Evolutionary conservation across 2,888 invertebrate genomes (phyloP).

Genomic region (Ichneumoninae sp.): DNA sequence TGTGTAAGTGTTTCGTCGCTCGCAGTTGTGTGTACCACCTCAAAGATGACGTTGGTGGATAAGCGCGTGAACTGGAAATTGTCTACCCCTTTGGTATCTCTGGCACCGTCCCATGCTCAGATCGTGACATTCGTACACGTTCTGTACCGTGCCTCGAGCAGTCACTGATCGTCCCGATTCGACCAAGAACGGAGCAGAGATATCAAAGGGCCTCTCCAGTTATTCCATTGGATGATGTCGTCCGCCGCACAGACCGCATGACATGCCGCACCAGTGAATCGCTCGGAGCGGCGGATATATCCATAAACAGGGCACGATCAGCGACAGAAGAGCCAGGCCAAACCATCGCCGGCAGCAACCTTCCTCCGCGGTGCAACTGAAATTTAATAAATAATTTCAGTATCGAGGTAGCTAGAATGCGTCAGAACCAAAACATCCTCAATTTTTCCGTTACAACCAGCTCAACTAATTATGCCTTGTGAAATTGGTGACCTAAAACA

Average conservation of each 20-base stretch:
- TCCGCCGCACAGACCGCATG: slow-evolving; percentile 93
- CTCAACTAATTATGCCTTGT: not conserved
- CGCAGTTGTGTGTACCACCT: slow-evolving; percentile 60
- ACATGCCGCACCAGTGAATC: slow-evolving; percentile 92
- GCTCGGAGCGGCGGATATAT: slow-evolving; percentile 95
- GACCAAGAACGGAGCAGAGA: slow-evolving; percentile 81
- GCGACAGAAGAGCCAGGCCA: slow-evolving; percentile 92
- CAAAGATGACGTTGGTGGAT: slow-evolving; percentile 82
- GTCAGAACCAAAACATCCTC: not conserved
- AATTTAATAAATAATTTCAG: slow-evolving; percentile 19
- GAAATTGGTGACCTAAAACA: not conserved
- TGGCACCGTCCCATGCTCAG: slow-evolving; percentile 81
- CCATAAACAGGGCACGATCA: slow-evolving; percentile 97
- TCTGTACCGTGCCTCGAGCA: slow-evolving; percentile 76
- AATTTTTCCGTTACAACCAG: not conserved
- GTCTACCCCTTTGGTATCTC: slow-evolving; percentile 84
- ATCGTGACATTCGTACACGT: slow-evolving; percentile 83
- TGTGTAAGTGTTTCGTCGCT: slow-evolving; percentile 15
- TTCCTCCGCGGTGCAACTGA: slow-evolving; percentile 86
- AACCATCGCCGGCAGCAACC: slow-evolving; percentile 93
- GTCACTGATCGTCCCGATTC: slow-evolving; percentile 66
- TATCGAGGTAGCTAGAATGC: not conserved
- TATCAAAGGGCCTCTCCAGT: slow-evolving; percentile 83
- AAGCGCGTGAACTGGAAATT: slow-evolving; percentile 82
- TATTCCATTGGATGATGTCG: slow-evolving; percentile 87